Evolutionary conservation across 1,140 invertebrate genomes (phyloP).

Genomic region (Lordiphosa stackelbergi): DNA sequence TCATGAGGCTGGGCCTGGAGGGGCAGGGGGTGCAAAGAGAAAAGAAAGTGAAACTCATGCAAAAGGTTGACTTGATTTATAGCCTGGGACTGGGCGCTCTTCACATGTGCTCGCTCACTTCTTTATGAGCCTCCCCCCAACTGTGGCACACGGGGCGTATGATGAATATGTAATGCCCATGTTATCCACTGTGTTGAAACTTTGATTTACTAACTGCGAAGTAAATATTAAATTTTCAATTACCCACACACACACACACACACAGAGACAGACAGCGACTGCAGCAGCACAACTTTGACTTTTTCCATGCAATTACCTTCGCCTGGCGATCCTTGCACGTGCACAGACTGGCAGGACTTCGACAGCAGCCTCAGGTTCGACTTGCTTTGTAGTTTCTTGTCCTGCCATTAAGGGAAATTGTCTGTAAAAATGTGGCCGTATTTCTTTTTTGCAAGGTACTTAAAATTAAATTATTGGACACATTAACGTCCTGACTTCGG

Average conservation of each 20-base stretch:
- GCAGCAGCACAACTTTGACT: slow-evolving; percentile 36
- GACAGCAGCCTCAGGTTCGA: slow-evolving; percentile 40
- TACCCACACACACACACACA: slow-evolving; percentile 37
- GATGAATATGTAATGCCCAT: slow-evolving; percentile 68
- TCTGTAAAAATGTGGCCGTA: slow-evolving; percentile 74
- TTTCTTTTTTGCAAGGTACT: slow-evolving; percentile 75
- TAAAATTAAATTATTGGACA: slow-evolving; percentile 76
- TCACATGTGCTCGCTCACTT: slow-evolving; percentile 35
- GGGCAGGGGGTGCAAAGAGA: neutral
- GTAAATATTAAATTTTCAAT: slow-evolving; percentile 76
- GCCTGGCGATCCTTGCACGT: slow-evolving; percentile 23
- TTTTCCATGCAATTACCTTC: slow-evolving; percentile 74
- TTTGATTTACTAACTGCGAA: slow-evolving; percentile 75
- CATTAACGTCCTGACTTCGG: slow-evolving; percentile 73
- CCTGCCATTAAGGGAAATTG: slow-evolving; percentile 70
- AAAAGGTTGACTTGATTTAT: slow-evolving; percentile 72
- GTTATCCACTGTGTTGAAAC: slow-evolving; percentile 66
- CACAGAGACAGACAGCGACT: neutral
- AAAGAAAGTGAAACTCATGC: slow-evolving; percentile 61
- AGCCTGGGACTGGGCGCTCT: slow-evolving; percentile 30
- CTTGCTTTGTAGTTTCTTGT: slow-evolving; percentile 30
- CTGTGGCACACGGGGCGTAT: slow-evolving; percentile 53
- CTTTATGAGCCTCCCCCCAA: slow-evolving; percentile 20
- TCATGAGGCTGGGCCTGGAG: slow-evolving; percentile 23
- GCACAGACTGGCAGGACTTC: slow-evolving; percentile 28